Base-by-base conservation (phyloP, 53 echinoderm and acorn worm genomes). In the Arbacia lixula region DNA sequence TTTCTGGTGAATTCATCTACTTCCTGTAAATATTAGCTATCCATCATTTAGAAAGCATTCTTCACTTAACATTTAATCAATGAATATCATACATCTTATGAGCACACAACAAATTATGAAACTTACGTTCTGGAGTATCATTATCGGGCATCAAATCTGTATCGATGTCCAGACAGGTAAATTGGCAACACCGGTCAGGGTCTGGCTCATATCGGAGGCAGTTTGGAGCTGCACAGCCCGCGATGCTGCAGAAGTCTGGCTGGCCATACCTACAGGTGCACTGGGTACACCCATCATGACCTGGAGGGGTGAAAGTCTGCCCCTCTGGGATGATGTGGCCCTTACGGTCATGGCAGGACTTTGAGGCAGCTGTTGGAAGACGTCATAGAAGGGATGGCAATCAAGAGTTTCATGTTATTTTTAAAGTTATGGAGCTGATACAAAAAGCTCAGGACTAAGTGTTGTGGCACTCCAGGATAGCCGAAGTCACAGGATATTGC, bases 261-360 rank as follows among this genome's bases (percentile, higher is more conserved):
- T 66, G 77, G 11, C 98, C 94, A 12, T 88, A 64, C 12, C 83
- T 43, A 42, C 98, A 97, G 42, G 76, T 91, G 61, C 98, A 97
- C 25, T 41, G 50, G 36, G 83, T 85, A 74, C 98, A 97, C 30
- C 86, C 62, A 58, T 97, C 98, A 3, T 83, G 68, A 32, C 90
- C 90, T 0, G 76, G 88, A 14, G 97, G 97, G 24, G 87, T 82
- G 60, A 88, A 97, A 6, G 68, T 40, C 5, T 91, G 75, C 0
- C 88, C 94, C 53, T 95, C 95, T 1, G 73, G 51, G 17, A 95
- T 63, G 60, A 76, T 12, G 29, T 78, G 69, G 55, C 91, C 91
- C 40, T 82, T 86, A 9, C 92, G 88, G 61, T 95, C 95, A 27
- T 88, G 68, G 88, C 95, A 95, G 14, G 86, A 86, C 52, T 52